Percentiles rank a stretch among this genome's conserved stretches.
phyloP scores from a whole-genome alignment of 2,888 invertebrate species.

The Smittia aterrima region DNA sequence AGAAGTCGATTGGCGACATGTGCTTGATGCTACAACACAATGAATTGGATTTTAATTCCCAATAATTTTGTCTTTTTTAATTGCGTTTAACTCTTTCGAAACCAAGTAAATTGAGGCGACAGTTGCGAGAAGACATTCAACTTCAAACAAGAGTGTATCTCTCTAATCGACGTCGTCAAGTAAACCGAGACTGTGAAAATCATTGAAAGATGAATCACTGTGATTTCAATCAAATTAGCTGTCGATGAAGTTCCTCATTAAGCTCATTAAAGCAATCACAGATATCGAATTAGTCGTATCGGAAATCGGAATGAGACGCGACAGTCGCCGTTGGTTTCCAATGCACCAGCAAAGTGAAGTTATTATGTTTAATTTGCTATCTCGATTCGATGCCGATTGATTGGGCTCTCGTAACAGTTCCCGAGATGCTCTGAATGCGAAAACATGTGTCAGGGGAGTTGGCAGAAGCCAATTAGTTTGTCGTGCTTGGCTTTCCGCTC shows the following conservation, averaged over 20 bases:
- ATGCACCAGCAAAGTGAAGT: background rate
- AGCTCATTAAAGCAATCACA: background rate
- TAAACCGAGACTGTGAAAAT: background rate
- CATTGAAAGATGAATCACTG: background rate
- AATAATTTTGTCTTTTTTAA: background rate
- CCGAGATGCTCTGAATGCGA: background rate
- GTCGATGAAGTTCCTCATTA: background rate
- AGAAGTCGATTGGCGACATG: conserved; percentile 25
- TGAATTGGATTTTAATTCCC: conserved; percentile 10
- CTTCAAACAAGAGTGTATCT: background rate
- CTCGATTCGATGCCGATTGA: conserved; percentile 19
- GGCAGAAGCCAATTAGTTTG: conserved; percentile 31
- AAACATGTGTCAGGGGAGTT: conserved; percentile 40
- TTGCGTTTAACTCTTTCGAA: background rate
- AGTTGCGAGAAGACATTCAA: background rate
- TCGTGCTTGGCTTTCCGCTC: background rate
- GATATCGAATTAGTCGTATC: background rate
- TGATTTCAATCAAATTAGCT: background rate
- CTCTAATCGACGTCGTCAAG: background rate
- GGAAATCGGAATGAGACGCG: background rate
- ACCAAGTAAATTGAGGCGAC: background rate
- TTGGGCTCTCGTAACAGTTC: background rate
- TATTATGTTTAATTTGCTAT: conserved; percentile 38
- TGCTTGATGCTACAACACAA: conserved; percentile 20
- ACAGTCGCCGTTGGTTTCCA: conserved; percentile 29